phyloP scores from a whole-genome alignment of 2,888 invertebrate species.

The Polydesmus complanatus region DNA sequence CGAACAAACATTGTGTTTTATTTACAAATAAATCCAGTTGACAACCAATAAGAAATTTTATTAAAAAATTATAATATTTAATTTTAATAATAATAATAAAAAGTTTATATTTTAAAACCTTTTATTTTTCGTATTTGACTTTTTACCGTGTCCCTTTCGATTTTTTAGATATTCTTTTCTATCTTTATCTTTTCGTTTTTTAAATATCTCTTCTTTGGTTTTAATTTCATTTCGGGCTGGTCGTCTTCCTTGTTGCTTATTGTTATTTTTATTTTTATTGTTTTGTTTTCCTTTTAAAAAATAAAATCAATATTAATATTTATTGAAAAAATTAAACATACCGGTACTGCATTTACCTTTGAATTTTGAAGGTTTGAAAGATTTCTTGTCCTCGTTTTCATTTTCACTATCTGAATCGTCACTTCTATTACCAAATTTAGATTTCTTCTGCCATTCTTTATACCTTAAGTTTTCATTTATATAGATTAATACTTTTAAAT shows the following conservation, averaged over 20 bases:
- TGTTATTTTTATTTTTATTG: neutral
- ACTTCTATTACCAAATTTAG: slow-evolving; percentile 42
- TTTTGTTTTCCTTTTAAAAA: neutral
- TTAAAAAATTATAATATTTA: too few species aligned
- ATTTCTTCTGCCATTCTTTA: slow-evolving; percentile 22
- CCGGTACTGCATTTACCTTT: neutral
- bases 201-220: slow-evolving; percentile 27
- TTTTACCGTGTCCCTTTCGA: neutral
- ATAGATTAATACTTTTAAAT: too few species aligned
- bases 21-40: too few species aligned
- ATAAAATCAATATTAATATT: neutral
- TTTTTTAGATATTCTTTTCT: slow-evolving; percentile 22
- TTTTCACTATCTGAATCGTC: slow-evolving; percentile 61
- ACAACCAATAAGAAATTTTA: too few species aligned
- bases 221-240: slow-evolving; percentile 20
- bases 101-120: too few species aligned
- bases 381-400: slow-evolving; percentile 23
- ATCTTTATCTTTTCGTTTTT: slow-evolving; percentile 27
- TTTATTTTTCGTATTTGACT: too few species aligned
- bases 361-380: neutral
- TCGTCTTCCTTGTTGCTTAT: neutral
- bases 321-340: neutral
- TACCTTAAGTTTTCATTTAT: slow-evolving; percentile 8
- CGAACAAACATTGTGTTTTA: too few species aligned
- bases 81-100: too few species aligned